Evolutionary conservation across 2,113 vertebrate genomes (phyloP).

Genomic region (Dendrocopos noguchii): DNA sequence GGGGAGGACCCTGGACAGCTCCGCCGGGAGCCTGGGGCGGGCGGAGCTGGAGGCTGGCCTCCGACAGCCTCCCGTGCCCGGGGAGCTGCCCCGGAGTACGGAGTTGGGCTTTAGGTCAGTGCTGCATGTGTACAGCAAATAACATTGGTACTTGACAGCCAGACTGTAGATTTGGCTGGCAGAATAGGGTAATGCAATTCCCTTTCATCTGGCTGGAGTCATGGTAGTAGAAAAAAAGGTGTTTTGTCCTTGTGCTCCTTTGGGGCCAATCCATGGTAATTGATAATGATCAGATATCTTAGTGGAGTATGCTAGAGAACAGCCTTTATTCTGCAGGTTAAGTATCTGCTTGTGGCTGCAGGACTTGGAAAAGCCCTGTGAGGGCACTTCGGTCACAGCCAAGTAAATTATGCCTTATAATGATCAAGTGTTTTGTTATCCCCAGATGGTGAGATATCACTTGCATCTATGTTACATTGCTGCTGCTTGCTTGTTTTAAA

Average conservation of each 20-base stretch:
- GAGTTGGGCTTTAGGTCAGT: fast-evolving
- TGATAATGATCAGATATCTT: neutral
- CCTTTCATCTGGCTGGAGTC: neutral
- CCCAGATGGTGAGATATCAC: neutral
- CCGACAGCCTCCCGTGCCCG: neutral
- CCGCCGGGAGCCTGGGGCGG: neutral
- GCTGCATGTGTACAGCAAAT: fast-evolving
- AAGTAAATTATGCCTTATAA: neutral
- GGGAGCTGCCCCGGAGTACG: neutral
- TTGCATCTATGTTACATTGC: neutral
- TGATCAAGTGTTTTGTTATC: neutral
- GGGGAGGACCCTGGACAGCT: slow-evolving; percentile 33
- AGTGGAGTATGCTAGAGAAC: too few species aligned
- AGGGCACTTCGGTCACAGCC: neutral
- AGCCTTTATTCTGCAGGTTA: neutral
- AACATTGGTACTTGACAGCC: fast-evolving
- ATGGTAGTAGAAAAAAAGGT: neutral
- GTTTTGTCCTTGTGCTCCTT: neutral
- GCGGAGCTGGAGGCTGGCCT: too few species aligned
- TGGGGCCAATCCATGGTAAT: fast-evolving
- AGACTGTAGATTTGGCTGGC: neutral
- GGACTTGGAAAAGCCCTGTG: neutral
- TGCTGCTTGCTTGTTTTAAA: slow-evolving; percentile 1
- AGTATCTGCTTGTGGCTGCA: neutral
- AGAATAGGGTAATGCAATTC: too few species aligned